Evolutionary conservation across 1,140 invertebrate species (phyloP).

Genomic region (Catajapyx aquilonaris): DNA sequence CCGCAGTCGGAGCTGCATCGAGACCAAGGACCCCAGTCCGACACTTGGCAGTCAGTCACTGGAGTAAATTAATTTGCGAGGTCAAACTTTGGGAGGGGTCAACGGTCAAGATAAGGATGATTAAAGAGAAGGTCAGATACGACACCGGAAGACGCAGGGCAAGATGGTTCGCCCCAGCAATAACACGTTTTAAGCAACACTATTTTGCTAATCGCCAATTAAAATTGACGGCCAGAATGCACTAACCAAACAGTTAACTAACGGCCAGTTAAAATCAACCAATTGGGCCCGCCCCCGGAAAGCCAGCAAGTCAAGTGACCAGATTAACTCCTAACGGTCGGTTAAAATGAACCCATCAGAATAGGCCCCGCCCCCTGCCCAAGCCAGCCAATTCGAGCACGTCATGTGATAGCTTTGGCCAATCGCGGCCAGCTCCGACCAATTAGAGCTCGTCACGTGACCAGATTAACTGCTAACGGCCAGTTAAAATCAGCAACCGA

Average conservation of each 20-base stretch:
- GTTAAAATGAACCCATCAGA: too few species aligned
- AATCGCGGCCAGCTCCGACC: too few species aligned
- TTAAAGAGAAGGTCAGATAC: not conserved
- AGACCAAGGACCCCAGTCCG: slow-evolving; percentile 52
- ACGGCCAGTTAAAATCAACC: too few species aligned
- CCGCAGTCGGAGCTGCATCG: slow-evolving; percentile 52
- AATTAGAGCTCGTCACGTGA: too few species aligned
- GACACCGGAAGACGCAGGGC: not conserved
- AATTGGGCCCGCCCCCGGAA: too few species aligned
- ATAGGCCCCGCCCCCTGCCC: too few species aligned
- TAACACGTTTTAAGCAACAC: not conserved
- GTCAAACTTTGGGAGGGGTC: not conserved
- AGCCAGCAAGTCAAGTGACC: too few species aligned
- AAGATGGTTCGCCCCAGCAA: not conserved
- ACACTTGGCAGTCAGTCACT: slow-evolving; percentile 59
- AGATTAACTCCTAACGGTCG: too few species aligned
- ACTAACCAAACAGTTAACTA: not conserved
- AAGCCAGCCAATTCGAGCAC: too few species aligned
- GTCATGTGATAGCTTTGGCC: too few species aligned
- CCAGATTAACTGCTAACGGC: too few species aligned
- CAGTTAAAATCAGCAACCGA: too few species aligned
- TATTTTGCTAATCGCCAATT: not conserved
- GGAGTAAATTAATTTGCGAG: slow-evolving; percentile 15
- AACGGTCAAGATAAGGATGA: not conserved
- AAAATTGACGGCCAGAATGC: not conserved